A percentile compares a stretch with the other conserved stretches of the same genome.
These are phyloP conservation scores for Cotesia chilonis DNA, from an alignment of 1,140 invertebrate species.

Conservation along the genomic window DNA sequence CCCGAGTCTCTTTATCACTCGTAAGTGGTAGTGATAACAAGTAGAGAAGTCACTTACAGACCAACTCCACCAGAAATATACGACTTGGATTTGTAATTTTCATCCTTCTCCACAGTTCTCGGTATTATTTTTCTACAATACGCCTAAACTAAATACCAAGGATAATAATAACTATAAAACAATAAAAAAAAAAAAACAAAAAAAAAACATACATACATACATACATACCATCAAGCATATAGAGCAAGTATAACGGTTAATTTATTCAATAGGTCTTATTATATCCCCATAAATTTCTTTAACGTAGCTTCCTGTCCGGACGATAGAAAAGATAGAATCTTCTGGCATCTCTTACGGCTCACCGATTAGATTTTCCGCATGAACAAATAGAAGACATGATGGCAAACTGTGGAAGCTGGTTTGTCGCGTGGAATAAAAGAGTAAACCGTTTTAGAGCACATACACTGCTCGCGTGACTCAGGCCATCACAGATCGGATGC, in stretches of 20 bases:
- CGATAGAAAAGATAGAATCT: neutral
- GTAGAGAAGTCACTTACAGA: constrained; percentile 20
- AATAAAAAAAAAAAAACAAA: no score
- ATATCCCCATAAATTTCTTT: neutral
- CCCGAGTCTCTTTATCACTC: neutral
- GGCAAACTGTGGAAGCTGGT: neutral
- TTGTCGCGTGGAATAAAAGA: constrained; percentile 27
- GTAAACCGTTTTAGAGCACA: neutral
- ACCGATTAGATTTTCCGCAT: constrained; percentile 21
- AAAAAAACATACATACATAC: no score
- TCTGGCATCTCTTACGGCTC: neutral
- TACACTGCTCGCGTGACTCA: constrained; percentile 13
- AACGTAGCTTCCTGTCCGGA: neutral
- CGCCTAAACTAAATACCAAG: no score
- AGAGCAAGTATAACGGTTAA: no score
- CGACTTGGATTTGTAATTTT: constrained; percentile 21
- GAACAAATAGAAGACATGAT: constrained; percentile 18
- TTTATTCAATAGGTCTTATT: neutral
- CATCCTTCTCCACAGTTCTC: neutral
- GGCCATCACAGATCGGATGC: constrained; percentile 21
- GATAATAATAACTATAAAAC: no score
- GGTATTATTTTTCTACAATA: neutral
- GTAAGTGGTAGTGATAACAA: constrained; percentile 12
- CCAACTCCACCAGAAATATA: constrained; percentile 20
- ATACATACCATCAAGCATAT: no score